Evolutionary conservation across 2,113 vertebrate genomes (phyloP), one percentile per base, ranked within the genome.

Genomic region (Xenus cinereus): DNA sequence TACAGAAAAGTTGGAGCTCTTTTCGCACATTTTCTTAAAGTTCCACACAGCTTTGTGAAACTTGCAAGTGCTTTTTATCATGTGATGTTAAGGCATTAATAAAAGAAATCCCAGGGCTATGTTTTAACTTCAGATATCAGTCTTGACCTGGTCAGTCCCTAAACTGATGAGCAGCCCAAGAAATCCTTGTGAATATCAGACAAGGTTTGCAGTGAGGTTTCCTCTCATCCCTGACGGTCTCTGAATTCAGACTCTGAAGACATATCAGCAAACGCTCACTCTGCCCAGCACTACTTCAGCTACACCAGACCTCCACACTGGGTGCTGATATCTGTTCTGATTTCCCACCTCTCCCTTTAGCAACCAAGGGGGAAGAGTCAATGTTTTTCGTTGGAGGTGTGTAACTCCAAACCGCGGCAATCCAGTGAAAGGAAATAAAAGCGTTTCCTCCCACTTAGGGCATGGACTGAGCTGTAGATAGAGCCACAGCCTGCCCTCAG

Each of bases 301-400:
- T 69, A 27, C 21, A 48, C 23, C 27, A 72, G 24, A 72, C 12
- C 14, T 71, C 23, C 12, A 60, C 4, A 3, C 2, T 18, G 5
- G 5, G 8, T 76, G 14, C 30, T 72, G 66, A 54, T 57, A 67
- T 14, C 18, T 87, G 41, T 37, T 87, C 43, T 37, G 48, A 76
- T 89, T 84, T 90, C 9, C 11, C 33, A 54, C 32, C 22, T 82
- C 4, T 78, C 14, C 6, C 15, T 10, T 63, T 32, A 6, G 16
- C 39, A 84, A 18, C 15, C 1, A 1, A 59, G 8, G 12, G 16
- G 4, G 8, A 46, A 35, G 2, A 81, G 6, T 14, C 22, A 77
- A 37, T 0, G 2, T 1, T 85, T 63, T 73, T 88, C 2, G 0
- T 6, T 60, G 28, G 21, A 63, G 22, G 11, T 28, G 3, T 23